A percentile compares a stretch with the other conserved stretches of the same genome.
These are phyloP conservation scores for Chionoecetes opilio DNA, from an alignment of 1,140 invertebrate species.

Conservation along the genomic window DNA sequence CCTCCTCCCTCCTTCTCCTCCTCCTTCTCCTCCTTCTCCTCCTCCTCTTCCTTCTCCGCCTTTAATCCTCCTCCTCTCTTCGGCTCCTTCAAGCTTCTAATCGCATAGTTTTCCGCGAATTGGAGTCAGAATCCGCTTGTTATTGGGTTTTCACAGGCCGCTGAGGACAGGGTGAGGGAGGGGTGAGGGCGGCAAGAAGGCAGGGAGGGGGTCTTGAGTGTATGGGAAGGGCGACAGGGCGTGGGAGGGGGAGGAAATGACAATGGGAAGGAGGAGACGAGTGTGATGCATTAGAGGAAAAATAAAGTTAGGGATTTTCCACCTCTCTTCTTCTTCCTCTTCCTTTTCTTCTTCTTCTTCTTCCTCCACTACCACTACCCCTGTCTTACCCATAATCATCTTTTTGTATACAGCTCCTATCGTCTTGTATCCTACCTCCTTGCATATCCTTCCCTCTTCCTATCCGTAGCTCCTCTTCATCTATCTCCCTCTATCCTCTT, in stretches of 20 bases:
- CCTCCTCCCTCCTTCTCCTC: neutral
- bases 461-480: too few relatives aligned
- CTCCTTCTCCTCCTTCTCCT: neutral
- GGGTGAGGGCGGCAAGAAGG: neutral
- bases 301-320: neutral
- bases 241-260: neutral
- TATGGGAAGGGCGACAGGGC: neutral
- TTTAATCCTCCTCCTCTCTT: constrained; percentile 34
- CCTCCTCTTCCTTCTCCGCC: neutral
- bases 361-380: neutral
- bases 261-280: neutral
- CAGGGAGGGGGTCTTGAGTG: too few relatives aligned
- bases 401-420: too few relatives aligned
- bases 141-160: constrained; percentile 14
- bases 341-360: neutral
- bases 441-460: too few relatives aligned
- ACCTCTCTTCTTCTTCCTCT: neutral
- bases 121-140: constrained; percentile 27
- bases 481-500: neutral
- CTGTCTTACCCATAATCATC: neutral
- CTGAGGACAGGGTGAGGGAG: neutral
- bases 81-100: constrained; percentile 32
- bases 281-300: neutral
- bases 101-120: constrained; percentile 11
- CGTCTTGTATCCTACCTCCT: too few relatives aligned